These are phyloP conservation scores for Gobio occitaniae DNA, from an alignment of 2,797 vertebrate genomes.

Conservation along the genomic window DNA sequence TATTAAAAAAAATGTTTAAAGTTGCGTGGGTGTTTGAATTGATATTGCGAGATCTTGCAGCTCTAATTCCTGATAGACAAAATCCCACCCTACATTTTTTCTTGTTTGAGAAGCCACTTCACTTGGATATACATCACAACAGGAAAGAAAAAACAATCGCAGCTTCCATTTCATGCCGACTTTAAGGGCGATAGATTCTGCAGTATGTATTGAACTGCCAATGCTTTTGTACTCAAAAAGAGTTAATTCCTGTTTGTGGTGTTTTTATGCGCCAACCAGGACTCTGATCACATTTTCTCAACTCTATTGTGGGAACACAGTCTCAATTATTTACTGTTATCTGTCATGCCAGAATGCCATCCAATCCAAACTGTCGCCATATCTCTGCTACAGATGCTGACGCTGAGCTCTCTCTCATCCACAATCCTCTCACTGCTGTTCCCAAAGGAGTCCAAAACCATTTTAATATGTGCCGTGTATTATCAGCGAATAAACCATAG, in stretches of 20 bases:
- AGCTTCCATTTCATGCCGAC: not conserved
- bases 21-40: too few relatives aligned
- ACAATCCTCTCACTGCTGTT: slow-evolving; percentile 35
- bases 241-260: not conserved
- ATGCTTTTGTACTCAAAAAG: not conserved
- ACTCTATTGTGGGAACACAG: slow-evolving; percentile 3
- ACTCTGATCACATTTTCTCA: slow-evolving; percentile 15
- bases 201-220: not conserved
- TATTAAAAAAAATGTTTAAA: too few relatives aligned
- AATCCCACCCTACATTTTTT: not conserved
- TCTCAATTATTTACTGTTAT: slow-evolving; percentile 34
- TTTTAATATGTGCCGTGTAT: slow-evolving; percentile 33
- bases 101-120: not conserved
- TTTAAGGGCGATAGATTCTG: not conserved
- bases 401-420: slow-evolving; percentile 15
- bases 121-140: not conserved
- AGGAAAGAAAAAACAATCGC: not conserved
- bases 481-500: slow-evolving; percentile 38
- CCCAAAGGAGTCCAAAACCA: slow-evolving; percentile 32
- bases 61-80: not conserved
- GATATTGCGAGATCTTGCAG: too few relatives aligned
- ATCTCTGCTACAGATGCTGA: slow-evolving; percentile 40
- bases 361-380: slow-evolving; percentile 27
- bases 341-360: slow-evolving; percentile 24
- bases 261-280: slow-evolving; percentile 1